Base-by-base conservation (phyloP, 2,113 vertebrate species). In the Morone chrysops region DNA sequence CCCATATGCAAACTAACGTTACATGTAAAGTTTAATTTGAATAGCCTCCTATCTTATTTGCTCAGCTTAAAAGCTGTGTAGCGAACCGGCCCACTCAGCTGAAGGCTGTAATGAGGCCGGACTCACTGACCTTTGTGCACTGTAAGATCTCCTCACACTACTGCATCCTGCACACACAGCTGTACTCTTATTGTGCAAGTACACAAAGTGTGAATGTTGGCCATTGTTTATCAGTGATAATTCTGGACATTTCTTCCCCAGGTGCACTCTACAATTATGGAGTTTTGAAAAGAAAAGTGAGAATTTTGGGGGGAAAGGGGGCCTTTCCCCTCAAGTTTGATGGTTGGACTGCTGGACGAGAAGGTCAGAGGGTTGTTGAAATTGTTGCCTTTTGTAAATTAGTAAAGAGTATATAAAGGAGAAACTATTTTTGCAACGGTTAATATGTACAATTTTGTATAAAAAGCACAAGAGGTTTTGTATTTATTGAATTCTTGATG, bases 251-350 rank as follows among this genome's bases (percentile, higher is more conserved):
- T 81, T 93, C 85, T 87, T 93, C 71, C 89, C 48, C 82, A 99
- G 98, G 97, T 94, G 80, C 93, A 92, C 88, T 81, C 95, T 93
- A 96, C 97, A 99, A 99, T 99, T 97, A 99, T 99, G 98, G 98
- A 96, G 97, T 95, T 97, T 88, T 99, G 92, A 97, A 97, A 95
- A 91, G 84, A 59, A 75, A 71, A 60, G 66, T 38, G 80, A 38
- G 90, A 54, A 38, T 87, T 91, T 91, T 92, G 82, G 96, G 96
- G 97, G 94, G 91, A 87, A 88, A 89, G 97, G 96, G 93, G 94
- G 92, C 93, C 91, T 94, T 96, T 97, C 97, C 95, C 97, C 96
- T 97, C 93, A 94, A 53, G 91, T 92, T 95, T 92, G 93, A 94
- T 94, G 92, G 93, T 94, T 95, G 92, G 93, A 92, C 87, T 91